Base-by-base conservation (phyloP, 1,140 invertebrate species). In the Ephestia elutella region DNA sequence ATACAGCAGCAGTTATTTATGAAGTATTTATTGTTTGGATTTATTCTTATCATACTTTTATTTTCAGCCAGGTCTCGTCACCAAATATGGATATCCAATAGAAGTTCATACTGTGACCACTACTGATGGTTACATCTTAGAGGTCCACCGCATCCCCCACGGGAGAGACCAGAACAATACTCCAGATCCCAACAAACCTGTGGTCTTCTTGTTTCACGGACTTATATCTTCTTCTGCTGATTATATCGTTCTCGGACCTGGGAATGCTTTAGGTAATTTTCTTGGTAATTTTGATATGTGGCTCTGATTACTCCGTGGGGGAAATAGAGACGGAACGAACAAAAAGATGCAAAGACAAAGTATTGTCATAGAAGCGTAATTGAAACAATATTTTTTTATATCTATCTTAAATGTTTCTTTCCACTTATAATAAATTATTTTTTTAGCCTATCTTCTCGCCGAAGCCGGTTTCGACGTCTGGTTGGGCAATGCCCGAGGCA, bases 141-240 rank as follows among this genome's bases (percentile, higher is more conserved):
- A 82, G 49, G 57, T 90, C 19, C 92, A 94, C 76, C 79, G 93
- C 57, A 91, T 94, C 30, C 87, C 90, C 2, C 71, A 85, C 57
- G 82, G 87, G 17, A 71, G 70, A 10, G 54, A 50, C 18, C 50
- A 32, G 53, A 73, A 49, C 70, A 74, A 48, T 59, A 66, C 9
- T 8, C 62, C 60, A 53, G 62, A 70, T 9, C 15, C 49, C 10
- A 90, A 87, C 10, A 90, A 86, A 62, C 83, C 83, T 9, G 86
- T 89, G 5, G 90, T 92, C 1, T 90, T 93, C n/a, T 63, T 96
- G 0, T 91, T 94, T 87, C 95, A 96, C 67, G 95, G 94, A 11
- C 70, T 96, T 10, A 55, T 94, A 1, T 90, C 89, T 7, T 92
- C 92, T 35, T 93, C 93, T 0, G 90, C 90, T 9, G 91, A 92